phyloP scores from a whole-genome alignment of 2,113 vertebrate species.

The Rafetus swinhoei region DNA sequence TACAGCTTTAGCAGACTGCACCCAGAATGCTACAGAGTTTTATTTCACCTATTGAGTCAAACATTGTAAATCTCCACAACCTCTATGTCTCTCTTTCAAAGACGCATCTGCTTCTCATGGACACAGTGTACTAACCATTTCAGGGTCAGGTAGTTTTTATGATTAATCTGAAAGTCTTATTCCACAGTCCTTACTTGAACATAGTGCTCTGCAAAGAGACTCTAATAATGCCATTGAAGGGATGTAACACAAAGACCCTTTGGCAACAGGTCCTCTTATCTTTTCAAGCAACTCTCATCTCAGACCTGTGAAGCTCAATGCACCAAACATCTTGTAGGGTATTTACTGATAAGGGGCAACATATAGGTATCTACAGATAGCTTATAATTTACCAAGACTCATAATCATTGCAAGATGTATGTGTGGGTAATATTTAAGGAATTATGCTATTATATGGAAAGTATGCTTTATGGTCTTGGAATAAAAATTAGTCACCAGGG shows the following conservation, averaged over 20 bases:
- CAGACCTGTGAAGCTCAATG: neutral
- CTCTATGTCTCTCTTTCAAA: conserved; percentile 66
- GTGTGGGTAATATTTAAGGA: neutral
- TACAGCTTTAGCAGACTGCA: conserved; percentile 73
- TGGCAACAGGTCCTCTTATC: neutral
- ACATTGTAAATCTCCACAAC: conserved; percentile 76
- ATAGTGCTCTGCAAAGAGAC: conserved; percentile 17
- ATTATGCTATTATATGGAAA: too few relatives aligned
- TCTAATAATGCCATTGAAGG: conserved; percentile 14
- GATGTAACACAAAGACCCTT: conserved; percentile 15
- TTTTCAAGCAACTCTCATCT: neutral
- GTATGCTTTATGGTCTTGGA: neutral
- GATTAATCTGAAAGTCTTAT: conserved; percentile 58
- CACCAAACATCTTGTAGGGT: neutral
- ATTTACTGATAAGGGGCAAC: neutral
- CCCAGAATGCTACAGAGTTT: conserved; percentile 72
- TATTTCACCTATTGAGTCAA: conserved; percentile 77
- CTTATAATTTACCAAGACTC: neutral
- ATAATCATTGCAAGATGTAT: neutral
- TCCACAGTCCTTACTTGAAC: conserved; percentile 37
- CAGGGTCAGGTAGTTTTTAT: conserved; percentile 71
- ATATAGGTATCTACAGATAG: neutral
- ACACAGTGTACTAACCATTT: conserved; percentile 59
- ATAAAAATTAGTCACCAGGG: neutral
- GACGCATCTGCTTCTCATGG: conserved; percentile 81